These are phyloP conservation scores for Acestrorhynchus altus DNA, from an alignment of 2,797 vertebrate genomes.

Conservation along the genomic window DNA sequence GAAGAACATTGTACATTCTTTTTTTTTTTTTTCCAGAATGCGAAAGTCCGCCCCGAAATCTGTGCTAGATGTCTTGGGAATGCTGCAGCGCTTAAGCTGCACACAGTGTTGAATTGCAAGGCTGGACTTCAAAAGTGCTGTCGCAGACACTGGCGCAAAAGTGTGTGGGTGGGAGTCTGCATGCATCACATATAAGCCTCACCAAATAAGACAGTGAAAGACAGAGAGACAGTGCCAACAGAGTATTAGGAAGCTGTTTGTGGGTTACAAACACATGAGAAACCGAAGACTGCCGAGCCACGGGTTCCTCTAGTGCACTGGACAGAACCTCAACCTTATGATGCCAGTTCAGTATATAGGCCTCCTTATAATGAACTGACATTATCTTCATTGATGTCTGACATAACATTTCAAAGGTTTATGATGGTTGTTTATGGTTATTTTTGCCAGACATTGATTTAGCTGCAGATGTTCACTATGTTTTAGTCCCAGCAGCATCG, in stretches of 20 bases:
- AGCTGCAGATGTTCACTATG: background rate
- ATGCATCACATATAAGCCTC: background rate
- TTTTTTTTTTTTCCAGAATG: background rate
- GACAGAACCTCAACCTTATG: background rate
- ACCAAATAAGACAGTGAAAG: background rate
- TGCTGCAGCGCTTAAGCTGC: background rate
- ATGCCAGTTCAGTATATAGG: background rate
- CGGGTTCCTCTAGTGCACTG: background rate
- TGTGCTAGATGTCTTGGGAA: conserved; percentile 6
- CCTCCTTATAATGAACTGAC: background rate
- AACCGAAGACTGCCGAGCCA: background rate
- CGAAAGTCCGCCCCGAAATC: background rate
- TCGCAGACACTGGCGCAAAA: background rate
- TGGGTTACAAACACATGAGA: background rate
- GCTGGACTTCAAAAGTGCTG: conserved; percentile 5
- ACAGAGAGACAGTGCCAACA: background rate
- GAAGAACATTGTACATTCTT: background rate
- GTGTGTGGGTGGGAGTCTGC: conserved; percentile 9
- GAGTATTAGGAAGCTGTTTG: background rate
- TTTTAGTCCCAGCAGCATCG: too few relatives aligned
- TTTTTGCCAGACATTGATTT: background rate
- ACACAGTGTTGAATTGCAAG: background rate
- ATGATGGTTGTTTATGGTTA: background rate
- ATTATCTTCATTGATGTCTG: background rate
- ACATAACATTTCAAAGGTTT: background rate